Evolutionary conservation across 2,113 vertebrate genomes (phyloP).

Genomic region (Ameiurus melas): DNA sequence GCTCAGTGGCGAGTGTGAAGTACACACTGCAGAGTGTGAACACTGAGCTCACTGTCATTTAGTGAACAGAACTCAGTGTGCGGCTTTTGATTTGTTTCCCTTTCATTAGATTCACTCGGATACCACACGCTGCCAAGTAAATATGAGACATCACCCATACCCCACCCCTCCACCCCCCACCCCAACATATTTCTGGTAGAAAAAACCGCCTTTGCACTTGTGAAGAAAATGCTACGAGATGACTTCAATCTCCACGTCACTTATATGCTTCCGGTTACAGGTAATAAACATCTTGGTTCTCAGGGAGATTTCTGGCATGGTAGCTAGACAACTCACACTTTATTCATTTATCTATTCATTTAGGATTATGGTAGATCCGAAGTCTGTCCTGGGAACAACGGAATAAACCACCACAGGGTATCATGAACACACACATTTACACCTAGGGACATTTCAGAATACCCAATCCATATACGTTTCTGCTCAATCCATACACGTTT

Average conservation of each 20-base stretch:
- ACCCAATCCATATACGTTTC: not conserved
- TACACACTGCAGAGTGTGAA: conserved; percentile 9
- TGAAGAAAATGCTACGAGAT: not conserved
- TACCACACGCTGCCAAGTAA: not conserved
- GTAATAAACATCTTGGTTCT: not conserved
- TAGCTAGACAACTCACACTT: not conserved
- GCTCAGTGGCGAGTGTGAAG: not conserved
- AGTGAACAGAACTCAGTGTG: not conserved
- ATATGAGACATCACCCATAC: not conserved
- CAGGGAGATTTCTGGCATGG: not conserved
- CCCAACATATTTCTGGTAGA: not conserved
- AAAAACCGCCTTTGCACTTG: not conserved
- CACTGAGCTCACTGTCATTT: not conserved
- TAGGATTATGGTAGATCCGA: not conserved
- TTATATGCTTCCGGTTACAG: not conserved
- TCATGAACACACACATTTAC: not conserved
- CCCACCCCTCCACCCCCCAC: too few relatives aligned
- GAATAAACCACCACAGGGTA: not conserved
- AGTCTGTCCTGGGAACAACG: not conserved
- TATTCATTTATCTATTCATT: not conserved
- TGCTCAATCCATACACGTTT: not conserved
- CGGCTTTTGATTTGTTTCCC: not conserved
- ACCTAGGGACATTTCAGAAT: not conserved
- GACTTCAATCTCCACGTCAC: not conserved
- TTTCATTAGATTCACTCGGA: too few relatives aligned